phyloP scores from a whole-genome alignment of 1,140 invertebrate genomes.

The Gerris buenoi region DNA sequence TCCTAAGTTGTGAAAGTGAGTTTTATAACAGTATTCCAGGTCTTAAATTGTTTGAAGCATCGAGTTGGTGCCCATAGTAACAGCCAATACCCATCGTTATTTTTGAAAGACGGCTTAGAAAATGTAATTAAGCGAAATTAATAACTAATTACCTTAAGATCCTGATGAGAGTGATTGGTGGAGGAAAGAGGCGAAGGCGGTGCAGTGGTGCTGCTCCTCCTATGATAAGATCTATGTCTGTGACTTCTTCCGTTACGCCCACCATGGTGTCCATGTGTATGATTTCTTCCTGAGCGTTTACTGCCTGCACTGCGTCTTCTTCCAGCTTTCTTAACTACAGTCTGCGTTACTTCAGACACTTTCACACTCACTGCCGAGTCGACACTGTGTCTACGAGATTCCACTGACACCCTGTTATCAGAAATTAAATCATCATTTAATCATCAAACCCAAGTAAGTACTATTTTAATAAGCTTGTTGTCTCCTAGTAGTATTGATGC shows the following conservation, averaged over 20 bases:
- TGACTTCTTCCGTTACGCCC: neutral
- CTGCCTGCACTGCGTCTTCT: neutral
- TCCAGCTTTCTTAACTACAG: slow-evolving; percentile 30
- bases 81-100: no score
- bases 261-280: neutral
- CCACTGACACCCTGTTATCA: slow-evolving; percentile 65
- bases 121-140: no score
- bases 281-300: neutral
- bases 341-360: slow-evolving; percentile 62
- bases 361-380: slow-evolving; percentile 73
- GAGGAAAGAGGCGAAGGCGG: slow-evolving; percentile 3
- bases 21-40: no score
- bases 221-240: neutral
- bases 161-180: neutral
- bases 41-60: no score
- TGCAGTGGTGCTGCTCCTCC: neutral
- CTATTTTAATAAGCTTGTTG: no score
- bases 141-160: neutral
- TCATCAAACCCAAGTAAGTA: no score
- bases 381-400: slow-evolving; percentile 63
- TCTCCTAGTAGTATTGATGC: neutral
- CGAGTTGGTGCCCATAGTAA: no score
- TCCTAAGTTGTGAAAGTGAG: no score
- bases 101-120: no score
- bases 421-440: no score